These are phyloP conservation scores for Nudaria mundana DNA, from an alignment of 2,888 invertebrate species.

Conservation along the genomic window DNA sequence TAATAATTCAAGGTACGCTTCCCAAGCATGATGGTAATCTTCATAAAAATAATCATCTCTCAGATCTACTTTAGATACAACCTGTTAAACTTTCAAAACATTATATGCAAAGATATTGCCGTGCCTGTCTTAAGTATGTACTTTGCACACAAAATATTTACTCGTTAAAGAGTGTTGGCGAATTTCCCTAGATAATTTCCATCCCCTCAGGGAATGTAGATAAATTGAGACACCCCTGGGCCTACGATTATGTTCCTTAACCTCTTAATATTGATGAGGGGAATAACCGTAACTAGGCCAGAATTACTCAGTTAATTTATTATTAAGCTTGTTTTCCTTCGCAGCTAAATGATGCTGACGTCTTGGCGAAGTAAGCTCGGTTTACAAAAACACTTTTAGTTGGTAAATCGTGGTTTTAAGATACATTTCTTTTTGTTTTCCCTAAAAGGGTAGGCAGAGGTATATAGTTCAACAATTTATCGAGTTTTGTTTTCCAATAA, in stretches of 20 bases:
- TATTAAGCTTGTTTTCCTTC: conserved; percentile 23
- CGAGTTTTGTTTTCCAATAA: too few species aligned
- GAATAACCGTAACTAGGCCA: conserved; percentile 35
- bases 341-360: conserved; percentile 11
- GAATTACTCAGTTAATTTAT: conserved; percentile 31
- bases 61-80: neutral
- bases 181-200: conserved; percentile 49
- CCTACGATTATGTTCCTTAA: conserved; percentile 36
- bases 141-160: conserved; percentile 19
- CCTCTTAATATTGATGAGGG: conserved; percentile 45
- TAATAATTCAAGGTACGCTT: too few species aligned
- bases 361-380: conserved; percentile 6
- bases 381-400: neutral
- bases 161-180: conserved; percentile 38
- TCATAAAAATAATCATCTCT: too few species aligned
- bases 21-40: too few species aligned
- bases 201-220: conserved; percentile 40
- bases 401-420: neutral
- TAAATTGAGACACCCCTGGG: conserved; percentile 35
- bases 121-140: neutral
- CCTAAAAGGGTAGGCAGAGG: too few species aligned
- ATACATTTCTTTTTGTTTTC: too few species aligned
- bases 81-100: neutral
- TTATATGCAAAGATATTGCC: neutral
- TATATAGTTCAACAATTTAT: too few species aligned